Evolutionary conservation across 2,888 invertebrate genomes (phyloP), one percentile per base, ranked within the genome.

Genomic region (Spodoptera littoralis): DNA sequence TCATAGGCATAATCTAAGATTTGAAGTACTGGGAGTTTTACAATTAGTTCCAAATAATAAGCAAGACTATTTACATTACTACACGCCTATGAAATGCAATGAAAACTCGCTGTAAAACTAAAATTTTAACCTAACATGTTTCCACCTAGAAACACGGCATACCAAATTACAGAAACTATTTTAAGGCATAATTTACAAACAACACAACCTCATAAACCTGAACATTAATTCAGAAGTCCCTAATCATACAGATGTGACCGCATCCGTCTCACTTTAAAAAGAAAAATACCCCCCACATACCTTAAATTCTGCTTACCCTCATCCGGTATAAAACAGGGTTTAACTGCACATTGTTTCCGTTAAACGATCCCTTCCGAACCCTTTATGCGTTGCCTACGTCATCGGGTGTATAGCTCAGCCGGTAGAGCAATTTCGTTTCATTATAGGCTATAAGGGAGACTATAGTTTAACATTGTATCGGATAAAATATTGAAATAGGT

Each of bases 331-430:
- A 57, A 80, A 74, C 57, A 55, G 50, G 63, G 11, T 61, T 77
- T 70, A 53, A 72, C 51, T 66, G 57, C 65, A 65, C 75, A 72
- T 70, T 75, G 78, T 79, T 77, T 78, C 68, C 72, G 60, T 53
- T 67, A 67, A 75, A 56, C 63, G 62, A 22, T 69, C 80, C 78
- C 72, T 70, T 64, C 65, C 53, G 63, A 70, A 50, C 65, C 70
- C 66, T 77, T 75, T 72, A 80, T 63, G 44, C 41, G 57, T 42
- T 60, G 80, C 75, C 72, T 70, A 75, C 78, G 75, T 79, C 80
- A 79, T 65, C 62, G 63, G 36, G 22, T 64, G 46, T 68, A 71
- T 56, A 58, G 63, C 65, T 58, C 46, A 56, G 65, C 50, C 68
- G 55, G 54, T 22, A 53, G 50, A 50, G 60, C 69, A 60, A 79